Evolutionary conservation across 2,113 vertebrate genomes (phyloP).

Genomic region (Daboia siamensis): DNA sequence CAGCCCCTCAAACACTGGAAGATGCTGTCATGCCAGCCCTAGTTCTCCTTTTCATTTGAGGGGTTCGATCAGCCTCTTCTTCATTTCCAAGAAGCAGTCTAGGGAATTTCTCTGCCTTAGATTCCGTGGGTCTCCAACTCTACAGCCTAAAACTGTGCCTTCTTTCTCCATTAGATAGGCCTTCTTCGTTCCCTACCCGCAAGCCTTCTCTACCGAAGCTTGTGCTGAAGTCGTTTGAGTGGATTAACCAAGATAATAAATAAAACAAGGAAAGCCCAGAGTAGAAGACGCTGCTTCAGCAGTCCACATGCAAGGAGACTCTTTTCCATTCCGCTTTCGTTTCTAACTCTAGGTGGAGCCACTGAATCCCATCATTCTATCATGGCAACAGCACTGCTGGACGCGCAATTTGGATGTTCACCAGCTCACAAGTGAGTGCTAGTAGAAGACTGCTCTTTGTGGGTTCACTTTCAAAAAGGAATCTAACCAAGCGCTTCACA

Average conservation of each 20-base stretch:
- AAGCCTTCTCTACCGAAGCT: neutral
- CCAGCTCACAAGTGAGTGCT: neutral
- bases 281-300: neutral
- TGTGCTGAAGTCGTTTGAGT: neutral
- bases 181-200: neutral
- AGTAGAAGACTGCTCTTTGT: neutral
- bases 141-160: neutral
- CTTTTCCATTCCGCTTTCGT: neutral
- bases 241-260: neutral
- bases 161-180: neutral
- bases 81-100: neutral
- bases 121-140: no score
- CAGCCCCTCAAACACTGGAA: no score
- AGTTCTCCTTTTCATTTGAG: neutral
- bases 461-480: neutral
- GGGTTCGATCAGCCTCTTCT: neutral
- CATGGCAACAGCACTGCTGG: neutral
- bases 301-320: neutral
- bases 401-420: neutral
- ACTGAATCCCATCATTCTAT: neutral
- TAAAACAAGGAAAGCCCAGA: neutral
- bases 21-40: no score
- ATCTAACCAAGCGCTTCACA: neutral
- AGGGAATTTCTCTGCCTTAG: no score
- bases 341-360: conserved; percentile 2